phyloP scores from a whole-genome alignment of 2,113 vertebrate genomes.

The Australoheros scitulus region DNA sequence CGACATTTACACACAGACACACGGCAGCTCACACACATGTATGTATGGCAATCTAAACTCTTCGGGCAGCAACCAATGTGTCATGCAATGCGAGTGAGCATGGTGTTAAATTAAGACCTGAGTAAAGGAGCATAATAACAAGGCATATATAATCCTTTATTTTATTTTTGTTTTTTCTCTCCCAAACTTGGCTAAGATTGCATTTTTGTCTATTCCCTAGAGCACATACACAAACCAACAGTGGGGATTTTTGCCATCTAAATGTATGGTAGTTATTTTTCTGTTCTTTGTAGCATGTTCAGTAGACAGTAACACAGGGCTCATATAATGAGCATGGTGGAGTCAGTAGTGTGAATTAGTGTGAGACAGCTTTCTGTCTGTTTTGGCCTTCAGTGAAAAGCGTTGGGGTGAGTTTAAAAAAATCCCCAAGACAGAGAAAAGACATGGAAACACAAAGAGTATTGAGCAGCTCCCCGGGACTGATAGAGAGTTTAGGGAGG shows the following conservation, averaged over 20 bases:
- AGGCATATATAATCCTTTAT: slow-evolving; percentile 28
- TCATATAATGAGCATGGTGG: slow-evolving; percentile 36
- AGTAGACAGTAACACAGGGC: not conserved
- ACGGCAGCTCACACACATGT: not conserved
- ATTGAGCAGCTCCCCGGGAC: not conserved
- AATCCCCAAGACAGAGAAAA: slow-evolving; percentile 8
- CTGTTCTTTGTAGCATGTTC: slow-evolving; percentile 3
- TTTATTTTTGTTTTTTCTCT: slow-evolving; percentile 1
- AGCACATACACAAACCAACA: not conserved
- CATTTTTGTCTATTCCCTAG: slow-evolving; percentile 32
- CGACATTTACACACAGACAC: not conserved
- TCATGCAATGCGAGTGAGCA: slow-evolving; percentile 3
- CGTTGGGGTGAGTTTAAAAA: slow-evolving; percentile 1
- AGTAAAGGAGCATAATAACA: not conserved
- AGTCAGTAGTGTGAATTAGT: slow-evolving; percentile 16
- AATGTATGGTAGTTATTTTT: slow-evolving; percentile 30
- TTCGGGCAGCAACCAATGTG: slow-evolving; percentile 3
- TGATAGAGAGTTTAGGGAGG: not conserved
- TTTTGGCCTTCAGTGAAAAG: slow-evolving; percentile 14
- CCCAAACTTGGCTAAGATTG: slow-evolving; percentile 27
- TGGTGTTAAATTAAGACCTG: slow-evolving; percentile 6
- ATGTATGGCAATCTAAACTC: slow-evolving; percentile 13
- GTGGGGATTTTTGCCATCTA: slow-evolving; percentile 16
- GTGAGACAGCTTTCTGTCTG: slow-evolving; percentile 2
- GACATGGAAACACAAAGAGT: not conserved